Evolutionary conservation across 2,888 invertebrate genomes (phyloP).

Genomic region (Falcaria lacertinaria): DNA sequence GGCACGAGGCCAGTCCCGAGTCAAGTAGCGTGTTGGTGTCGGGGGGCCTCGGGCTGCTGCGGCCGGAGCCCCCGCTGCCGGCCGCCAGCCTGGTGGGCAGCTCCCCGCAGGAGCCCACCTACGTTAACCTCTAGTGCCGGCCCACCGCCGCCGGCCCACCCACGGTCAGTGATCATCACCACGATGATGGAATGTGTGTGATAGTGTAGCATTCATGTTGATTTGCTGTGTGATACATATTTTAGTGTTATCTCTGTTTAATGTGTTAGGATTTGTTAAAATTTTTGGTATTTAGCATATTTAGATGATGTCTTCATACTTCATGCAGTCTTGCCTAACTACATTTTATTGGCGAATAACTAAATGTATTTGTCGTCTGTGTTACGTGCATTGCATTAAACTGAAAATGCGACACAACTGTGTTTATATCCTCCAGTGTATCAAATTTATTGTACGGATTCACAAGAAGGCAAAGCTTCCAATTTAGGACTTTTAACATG

Average conservation of each 20-base stretch:
- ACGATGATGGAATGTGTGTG: conserved; percentile 17
- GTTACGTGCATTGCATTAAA: too few species aligned
- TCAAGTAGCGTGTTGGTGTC: conserved; percentile 80
- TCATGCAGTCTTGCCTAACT: too few species aligned
- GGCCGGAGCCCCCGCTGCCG: conserved; percentile 77
- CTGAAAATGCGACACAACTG: too few species aligned
- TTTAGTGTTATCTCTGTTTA: background rate
- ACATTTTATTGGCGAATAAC: too few species aligned
- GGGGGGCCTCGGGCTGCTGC: conserved; percentile 67
- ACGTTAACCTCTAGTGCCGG: conserved; percentile 94
- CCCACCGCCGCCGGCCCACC: conserved; percentile 61
- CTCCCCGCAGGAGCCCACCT: conserved; percentile 92
- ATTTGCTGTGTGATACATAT: conserved; percentile 7
- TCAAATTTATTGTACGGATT: too few species aligned
- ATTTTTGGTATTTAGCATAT: background rate
- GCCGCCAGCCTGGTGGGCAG: conserved; percentile 71
- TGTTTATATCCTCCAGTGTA: too few species aligned
- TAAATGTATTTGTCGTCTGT: too few species aligned
- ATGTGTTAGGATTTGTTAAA: background rate
- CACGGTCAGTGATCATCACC: conserved; percentile 55
- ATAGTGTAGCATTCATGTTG: conserved; percentile 2
- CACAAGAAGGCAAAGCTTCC: too few species aligned
- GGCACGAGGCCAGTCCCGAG: conserved; percentile 59
- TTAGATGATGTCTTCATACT: background rate
- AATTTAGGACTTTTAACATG: too few species aligned